These are phyloP conservation scores for Drosophila ogumai DNA, from an alignment of 1,140 invertebrate species.

Conservation along the genomic window DNA sequence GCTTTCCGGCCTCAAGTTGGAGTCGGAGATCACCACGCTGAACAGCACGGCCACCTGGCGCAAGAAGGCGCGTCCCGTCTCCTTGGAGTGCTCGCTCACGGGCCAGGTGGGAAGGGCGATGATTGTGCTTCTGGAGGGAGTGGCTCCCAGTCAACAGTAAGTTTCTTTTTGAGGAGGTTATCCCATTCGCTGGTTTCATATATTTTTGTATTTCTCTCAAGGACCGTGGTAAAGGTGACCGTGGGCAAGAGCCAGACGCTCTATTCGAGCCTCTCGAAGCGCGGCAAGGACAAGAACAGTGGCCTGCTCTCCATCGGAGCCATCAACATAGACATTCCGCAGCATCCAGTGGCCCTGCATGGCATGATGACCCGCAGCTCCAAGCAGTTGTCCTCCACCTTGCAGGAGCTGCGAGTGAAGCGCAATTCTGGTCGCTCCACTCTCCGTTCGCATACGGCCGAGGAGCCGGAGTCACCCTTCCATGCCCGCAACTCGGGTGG, in stretches of 20 bases:
- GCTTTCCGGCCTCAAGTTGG: conserved; percentile 93
- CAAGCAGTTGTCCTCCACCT: conserved; percentile 95
- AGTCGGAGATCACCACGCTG: conserved; percentile 82
- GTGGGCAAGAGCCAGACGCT: conserved; percentile 96
- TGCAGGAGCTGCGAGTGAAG: conserved; percentile 93
- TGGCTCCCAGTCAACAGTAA: conserved; percentile 94
- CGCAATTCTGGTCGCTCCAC: conserved; percentile 90
- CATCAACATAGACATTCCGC: conserved; percentile 97
- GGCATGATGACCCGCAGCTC: conserved; percentile 98
- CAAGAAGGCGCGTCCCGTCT: conserved; percentile 81
- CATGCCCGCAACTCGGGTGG: conserved; percentile 79
- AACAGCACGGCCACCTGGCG: conserved; percentile 84
- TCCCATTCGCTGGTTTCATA: neutral
- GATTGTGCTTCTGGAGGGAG: conserved; percentile 96
- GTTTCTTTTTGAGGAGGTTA: conserved; percentile 1
- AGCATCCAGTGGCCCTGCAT: conserved; percentile 97
- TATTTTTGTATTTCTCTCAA: conserved; percentile 66
- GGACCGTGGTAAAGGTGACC: conserved; percentile 96
- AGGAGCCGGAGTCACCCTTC: conserved; percentile 88
- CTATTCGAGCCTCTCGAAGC: conserved; percentile 92
- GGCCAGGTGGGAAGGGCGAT: conserved; percentile 96
- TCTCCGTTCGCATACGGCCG: conserved; percentile 86
- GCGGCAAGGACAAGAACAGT: conserved; percentile 94
- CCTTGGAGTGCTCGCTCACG: conserved; percentile 94
- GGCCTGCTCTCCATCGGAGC: conserved; percentile 94